Evolutionary conservation across 2,113 vertebrate species (phyloP).

Genomic region (Heterochromis multidens): DNA sequence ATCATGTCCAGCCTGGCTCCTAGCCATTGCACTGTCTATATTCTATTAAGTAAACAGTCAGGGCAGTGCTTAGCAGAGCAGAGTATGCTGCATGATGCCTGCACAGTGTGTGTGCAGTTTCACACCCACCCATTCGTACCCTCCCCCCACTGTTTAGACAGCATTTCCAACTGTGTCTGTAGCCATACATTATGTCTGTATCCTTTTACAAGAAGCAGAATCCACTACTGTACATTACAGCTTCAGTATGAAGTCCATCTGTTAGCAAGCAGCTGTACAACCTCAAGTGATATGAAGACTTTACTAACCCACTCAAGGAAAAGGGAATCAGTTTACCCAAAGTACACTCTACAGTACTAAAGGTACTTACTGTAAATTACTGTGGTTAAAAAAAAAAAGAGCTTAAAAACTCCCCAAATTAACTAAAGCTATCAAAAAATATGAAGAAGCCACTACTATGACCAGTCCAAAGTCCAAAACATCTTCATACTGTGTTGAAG

Average conservation of each 20-base stretch:
- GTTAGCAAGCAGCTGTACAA: neutral
- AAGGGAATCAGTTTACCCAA: neutral
- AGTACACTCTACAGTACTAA: neutral
- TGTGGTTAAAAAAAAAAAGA: neutral
- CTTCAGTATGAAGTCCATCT: neutral
- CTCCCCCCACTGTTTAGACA: neutral
- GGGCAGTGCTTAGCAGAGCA: neutral
- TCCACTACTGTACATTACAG: neutral
- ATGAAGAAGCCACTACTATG: neutral
- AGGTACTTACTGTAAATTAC: neutral
- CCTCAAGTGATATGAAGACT: neutral
- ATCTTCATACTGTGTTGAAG: neutral
- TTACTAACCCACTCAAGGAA: neutral
- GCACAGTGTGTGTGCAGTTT: neutral
- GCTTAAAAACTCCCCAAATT: neutral
- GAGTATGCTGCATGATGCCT: neutral
- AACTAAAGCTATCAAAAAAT: neutral
- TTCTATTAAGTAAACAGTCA: constrained; percentile 17
- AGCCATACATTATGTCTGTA: neutral
- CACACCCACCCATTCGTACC: neutral
- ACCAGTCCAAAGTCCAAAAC: neutral
- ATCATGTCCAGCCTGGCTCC: constrained; percentile 26
- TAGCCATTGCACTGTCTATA: neutral
- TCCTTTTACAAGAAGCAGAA: neutral
- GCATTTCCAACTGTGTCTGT: neutral